Conservation (phyloP, 2,797 vertebrate genomes). For the Parotocinclus haroldoi region DNA sequence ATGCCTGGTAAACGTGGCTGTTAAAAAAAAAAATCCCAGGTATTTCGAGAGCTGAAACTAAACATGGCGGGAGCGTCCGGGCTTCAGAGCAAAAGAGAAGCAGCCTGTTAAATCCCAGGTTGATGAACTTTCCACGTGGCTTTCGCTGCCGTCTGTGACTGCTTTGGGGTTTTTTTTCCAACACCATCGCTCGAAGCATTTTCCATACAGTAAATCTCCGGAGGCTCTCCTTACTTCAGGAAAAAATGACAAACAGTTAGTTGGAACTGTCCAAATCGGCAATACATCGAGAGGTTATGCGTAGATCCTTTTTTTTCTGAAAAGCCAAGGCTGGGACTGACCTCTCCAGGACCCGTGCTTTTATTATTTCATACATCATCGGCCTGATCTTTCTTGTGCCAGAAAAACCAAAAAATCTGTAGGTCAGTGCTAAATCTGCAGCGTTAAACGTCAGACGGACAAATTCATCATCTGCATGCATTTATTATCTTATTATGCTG, state of each 20-base stretch:
- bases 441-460: neutral
- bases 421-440: too few relatives aligned
- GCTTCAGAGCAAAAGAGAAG: neutral
- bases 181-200: constrained; percentile 65
- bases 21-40: constrained; percentile 33
- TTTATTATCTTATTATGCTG: neutral
- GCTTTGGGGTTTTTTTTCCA: constrained; percentile 53
- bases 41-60: constrained; percentile 37
- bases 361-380: constrained; percentile 11
- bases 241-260: constrained; percentile 70
- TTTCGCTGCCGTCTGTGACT: constrained; percentile 47
- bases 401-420: neutral
- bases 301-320: constrained; percentile 1
- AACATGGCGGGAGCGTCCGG: neutral
- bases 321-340: neutral
- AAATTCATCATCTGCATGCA: neutral
- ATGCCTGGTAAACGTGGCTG: constrained; percentile 31
- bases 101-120: constrained; percentile 35
- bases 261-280: constrained; percentile 58
- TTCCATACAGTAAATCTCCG: constrained; percentile 66
- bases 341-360: constrained; percentile 5
- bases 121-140: constrained; percentile 61
- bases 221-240: constrained; percentile 63
- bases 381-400: neutral
- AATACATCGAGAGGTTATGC: constrained; percentile 58